Conservation (phyloP, 1,140 invertebrate genomes). For the Mylabris phalerata region DNA sequence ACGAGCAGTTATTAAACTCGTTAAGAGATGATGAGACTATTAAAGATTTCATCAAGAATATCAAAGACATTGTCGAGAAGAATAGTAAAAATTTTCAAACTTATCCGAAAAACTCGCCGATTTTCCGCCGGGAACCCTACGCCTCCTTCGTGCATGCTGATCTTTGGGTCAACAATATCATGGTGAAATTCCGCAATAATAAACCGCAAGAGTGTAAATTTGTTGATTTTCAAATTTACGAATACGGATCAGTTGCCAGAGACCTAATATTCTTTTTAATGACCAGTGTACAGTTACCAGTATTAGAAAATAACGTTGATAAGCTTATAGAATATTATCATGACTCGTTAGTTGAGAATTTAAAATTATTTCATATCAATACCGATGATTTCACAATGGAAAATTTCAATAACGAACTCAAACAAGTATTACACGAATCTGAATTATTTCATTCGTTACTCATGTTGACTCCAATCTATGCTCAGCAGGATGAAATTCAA, state of each 20-base stretch:
- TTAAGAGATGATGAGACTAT: too few species aligned
- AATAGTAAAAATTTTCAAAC: conserved; percentile 1
- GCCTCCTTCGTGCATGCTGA: conserved; percentile 50
- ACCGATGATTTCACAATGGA: conserved; percentile 18
- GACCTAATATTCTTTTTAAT: conserved; percentile 53
- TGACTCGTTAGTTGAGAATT: conserved; percentile 39
- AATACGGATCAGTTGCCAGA: conserved; percentile 44
- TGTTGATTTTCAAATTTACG: conserved; percentile 54
- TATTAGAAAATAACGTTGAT: conserved; percentile 40
- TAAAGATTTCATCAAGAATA: too few species aligned
- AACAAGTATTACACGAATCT: not conserved
- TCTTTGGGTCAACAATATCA: conserved; percentile 55
- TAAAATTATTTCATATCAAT: conserved; percentile 26
- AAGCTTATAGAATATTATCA: conserved; percentile 47
- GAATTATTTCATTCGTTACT: conserved; percentile 24
- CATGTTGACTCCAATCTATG: conserved; percentile 18
- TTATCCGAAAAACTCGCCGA: conserved; percentile 15
- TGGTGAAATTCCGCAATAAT: conserved; percentile 43
- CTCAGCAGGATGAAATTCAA: not conserved
- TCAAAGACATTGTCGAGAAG: too few species aligned
- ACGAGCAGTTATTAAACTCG: too few species aligned
- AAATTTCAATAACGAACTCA: conserved; percentile 21
- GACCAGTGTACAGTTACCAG: conserved; percentile 42
- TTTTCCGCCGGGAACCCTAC: conserved; percentile 38
- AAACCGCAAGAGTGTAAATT: conserved; percentile 46